Evolutionary conservation across 2,113 vertebrate genomes (phyloP).

Genomic region (Myiozetetes cayanensis): DNA sequence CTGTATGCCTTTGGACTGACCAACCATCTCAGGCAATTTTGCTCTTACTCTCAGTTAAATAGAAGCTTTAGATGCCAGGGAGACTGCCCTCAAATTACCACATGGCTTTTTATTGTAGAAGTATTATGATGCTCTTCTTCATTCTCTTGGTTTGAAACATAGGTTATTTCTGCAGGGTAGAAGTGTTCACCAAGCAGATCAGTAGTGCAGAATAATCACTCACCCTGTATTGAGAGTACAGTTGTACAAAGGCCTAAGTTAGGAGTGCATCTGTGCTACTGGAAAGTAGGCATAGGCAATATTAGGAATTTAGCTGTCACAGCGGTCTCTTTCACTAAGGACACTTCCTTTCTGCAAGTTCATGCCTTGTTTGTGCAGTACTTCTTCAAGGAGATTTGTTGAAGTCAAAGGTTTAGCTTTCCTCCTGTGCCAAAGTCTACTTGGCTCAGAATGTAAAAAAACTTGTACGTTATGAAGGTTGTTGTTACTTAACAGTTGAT

Average conservation of each 20-base stretch:
- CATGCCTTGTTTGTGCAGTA: not conserved
- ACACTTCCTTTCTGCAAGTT: not conserved
- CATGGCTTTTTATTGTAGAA: rapidly evolving
- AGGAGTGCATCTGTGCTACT: not conserved
- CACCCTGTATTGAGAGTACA: not conserved
- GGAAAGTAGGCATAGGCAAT: not conserved
- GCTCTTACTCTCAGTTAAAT: not conserved
- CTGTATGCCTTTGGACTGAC: not conserved
- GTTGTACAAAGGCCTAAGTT: not conserved
- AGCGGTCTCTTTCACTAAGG: not conserved
- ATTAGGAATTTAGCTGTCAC: not conserved
- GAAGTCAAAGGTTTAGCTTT: not conserved
- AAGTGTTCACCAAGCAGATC: not conserved
- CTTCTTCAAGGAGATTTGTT: not conserved
- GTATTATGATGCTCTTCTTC: not conserved
- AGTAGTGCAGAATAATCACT: not conserved
- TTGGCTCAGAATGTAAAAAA: not conserved
- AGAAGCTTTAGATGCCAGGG: not conserved
- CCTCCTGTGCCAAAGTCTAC: not conserved
- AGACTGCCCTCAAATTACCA: not conserved
- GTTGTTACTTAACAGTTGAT: not conserved
- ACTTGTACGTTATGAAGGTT: not conserved
- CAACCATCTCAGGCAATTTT: not conserved
- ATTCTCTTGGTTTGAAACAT: not conserved
- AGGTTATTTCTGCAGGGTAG: not conserved